Conservation (phyloP, 2,113 vertebrate species). For the Paralichthys olivaceus region DNA sequence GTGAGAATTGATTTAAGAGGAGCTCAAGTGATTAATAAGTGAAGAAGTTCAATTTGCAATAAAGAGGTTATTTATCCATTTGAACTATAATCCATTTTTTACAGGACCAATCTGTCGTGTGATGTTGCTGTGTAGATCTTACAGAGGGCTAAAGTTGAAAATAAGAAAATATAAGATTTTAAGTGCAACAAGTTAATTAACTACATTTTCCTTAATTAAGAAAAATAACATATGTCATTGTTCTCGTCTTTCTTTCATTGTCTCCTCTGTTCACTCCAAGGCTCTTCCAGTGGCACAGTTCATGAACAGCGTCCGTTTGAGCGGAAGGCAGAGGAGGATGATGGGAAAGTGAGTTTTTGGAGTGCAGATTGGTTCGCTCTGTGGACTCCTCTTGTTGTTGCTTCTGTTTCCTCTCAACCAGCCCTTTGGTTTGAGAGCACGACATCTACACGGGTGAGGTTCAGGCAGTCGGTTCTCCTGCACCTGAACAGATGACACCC, state of each 20-base stretch:
- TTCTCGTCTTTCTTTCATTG: neutral
- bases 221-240: neutral
- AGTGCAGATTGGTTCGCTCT: neutral
- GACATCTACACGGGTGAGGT: constrained; percentile 12
- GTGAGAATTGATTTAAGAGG: too few relatives aligned
- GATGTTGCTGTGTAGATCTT: too few relatives aligned
- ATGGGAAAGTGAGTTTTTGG: constrained; percentile 88
- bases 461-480: constrained; percentile 23
- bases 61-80: too few relatives aligned
- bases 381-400: constrained; percentile 26
- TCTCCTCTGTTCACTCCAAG: constrained; percentile 66
- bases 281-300: constrained; percentile 79
- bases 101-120: too few relatives aligned
- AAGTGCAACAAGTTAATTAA: neutral
- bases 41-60: too few relatives aligned
- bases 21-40: too few relatives aligned
- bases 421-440: constrained; percentile 29
- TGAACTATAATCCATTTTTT: too few relatives aligned
- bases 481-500: constrained; percentile 46
- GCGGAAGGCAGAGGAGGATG: constrained; percentile 88
- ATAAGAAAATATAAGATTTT: neutral
- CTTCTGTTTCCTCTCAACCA: constrained; percentile 17
- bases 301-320: constrained; percentile 87
- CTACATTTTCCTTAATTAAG: neutral
- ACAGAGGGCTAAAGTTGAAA: too few relatives aligned